phyloP scores from a whole-genome alignment of 1,140 invertebrate genomes.

The Goniozus legneri region DNA sequence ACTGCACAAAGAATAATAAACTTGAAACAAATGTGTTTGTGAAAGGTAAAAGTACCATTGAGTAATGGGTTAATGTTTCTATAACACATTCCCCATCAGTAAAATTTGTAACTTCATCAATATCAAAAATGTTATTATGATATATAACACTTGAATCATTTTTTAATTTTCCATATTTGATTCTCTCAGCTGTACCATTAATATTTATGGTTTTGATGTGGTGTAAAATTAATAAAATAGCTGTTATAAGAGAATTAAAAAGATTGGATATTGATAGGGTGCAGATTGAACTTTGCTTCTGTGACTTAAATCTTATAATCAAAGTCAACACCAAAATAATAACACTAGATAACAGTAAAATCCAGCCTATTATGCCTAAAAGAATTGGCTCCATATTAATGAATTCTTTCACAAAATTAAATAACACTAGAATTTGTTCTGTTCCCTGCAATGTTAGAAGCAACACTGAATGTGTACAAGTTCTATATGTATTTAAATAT shows the following conservation, averaged over 20 bases:
- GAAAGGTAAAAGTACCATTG: slow-evolving; percentile 23
- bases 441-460: too few relatives aligned
- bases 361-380: slow-evolving; percentile 11
- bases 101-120: not conserved
- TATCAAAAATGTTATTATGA: not conserved
- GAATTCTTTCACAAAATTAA: too few relatives aligned
- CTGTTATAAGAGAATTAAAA: slow-evolving; percentile 14
- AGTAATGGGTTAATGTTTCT: slow-evolving; percentile 23
- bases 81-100: too few relatives aligned
- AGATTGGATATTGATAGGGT: slow-evolving; percentile 21
- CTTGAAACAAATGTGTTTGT: slow-evolving; percentile 28
- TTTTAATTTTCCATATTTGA: too few relatives aligned
- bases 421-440: too few relatives aligned
- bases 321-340: slow-evolving; percentile 16
- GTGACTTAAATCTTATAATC: slow-evolving; percentile 13
- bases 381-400: slow-evolving; percentile 16
- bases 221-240: slow-evolving; percentile 4
- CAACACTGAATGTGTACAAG: too few relatives aligned
- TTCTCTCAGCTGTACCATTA: too few relatives aligned
- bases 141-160: not conserved
- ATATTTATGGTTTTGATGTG: too few relatives aligned
- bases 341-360: slow-evolving; percentile 18
- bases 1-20: not conserved
- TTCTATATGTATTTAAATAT: too few relatives aligned
- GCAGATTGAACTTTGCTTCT: slow-evolving; percentile 15